A percentile compares a stretch with the other conserved stretches of the same genome.
These are phyloP conservation scores for Montipora capricornis DNA, from an alignment of 64 coral and sea anemone genomes.

Conservation along the genomic window DNA sequence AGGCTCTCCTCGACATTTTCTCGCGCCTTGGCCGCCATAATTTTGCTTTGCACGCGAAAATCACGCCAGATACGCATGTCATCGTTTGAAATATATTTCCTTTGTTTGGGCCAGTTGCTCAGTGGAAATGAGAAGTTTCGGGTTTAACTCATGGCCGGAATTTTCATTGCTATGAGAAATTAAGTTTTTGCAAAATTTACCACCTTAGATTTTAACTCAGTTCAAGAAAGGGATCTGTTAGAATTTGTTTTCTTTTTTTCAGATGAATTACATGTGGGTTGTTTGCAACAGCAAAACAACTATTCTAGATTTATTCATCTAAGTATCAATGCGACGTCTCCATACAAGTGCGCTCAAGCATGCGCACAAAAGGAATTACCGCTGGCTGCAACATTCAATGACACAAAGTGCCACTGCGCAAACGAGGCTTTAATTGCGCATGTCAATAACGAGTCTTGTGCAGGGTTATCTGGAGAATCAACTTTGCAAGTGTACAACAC, in stretches of 20 bases:
- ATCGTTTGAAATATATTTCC: no score
- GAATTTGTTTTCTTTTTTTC: not conserved
- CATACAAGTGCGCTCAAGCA: not conserved
- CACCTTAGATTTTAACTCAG: not conserved
- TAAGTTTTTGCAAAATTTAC: no score
- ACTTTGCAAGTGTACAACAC: slow-evolving; percentile 19
- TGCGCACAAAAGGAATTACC: slow-evolving; percentile 16
- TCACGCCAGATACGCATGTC: no score
- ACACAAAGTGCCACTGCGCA: slow-evolving; percentile 9
- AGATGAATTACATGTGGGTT: slow-evolving; percentile 28
- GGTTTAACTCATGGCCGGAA: no score
- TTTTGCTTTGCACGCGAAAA: no score
- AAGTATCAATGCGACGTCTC: not conserved
- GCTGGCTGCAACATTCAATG: slow-evolving; percentile 29
- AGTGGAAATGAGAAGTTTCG: no score
- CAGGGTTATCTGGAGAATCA: not conserved
- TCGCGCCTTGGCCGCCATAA: no score
- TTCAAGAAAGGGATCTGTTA: not conserved
- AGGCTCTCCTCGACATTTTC: no score
- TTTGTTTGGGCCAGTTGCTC: no score
- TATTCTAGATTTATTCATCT: not conserved
- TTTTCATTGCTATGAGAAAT: no score
- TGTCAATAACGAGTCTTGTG: not conserved
- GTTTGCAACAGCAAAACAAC: slow-evolving; percentile 5
- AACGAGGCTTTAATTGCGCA: not conserved